These are phyloP conservation scores for Scolanthus callimorphus DNA, from an alignment of 92 coral and sea anemone genomes.

Conservation along the genomic window DNA sequence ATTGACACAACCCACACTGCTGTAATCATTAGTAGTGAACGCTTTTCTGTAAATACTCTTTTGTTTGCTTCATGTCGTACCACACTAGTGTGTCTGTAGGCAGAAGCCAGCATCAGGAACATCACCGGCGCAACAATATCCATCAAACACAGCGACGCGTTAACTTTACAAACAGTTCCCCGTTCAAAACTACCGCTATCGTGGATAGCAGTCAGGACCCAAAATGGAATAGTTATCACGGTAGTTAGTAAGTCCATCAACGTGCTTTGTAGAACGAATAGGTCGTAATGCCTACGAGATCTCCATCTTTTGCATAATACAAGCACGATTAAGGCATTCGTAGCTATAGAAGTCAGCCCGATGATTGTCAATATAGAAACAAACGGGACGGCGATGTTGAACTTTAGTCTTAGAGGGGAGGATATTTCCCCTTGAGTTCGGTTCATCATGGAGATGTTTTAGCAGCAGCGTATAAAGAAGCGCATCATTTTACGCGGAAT, in stretches of 20 bases:
- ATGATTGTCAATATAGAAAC: conserved; percentile 65
- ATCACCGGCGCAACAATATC: conserved; percentile 65
- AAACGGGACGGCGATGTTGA: conserved; percentile 68
- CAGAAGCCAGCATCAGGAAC: conserved; percentile 55
- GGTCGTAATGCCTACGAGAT: conserved; percentile 39
- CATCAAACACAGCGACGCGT: conserved; percentile 58
- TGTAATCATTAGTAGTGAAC: conserved; percentile 35
- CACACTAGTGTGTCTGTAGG: conserved; percentile 57
- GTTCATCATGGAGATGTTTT: too few species aligned
- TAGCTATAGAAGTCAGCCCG: conserved; percentile 68
- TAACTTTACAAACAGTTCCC: conserved; percentile 45
- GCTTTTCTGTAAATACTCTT: conserved; percentile 51
- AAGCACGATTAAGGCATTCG: conserved; percentile 56
- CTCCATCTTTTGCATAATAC: conserved; percentile 58
- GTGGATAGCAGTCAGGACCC: conserved; percentile 73
- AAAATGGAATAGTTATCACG: conserved; percentile 63
- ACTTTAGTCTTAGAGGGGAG: conserved; percentile 36
- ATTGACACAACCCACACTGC: conserved; percentile 46
- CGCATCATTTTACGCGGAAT: conserved; percentile 16
- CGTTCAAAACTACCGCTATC: conserved; percentile 43
- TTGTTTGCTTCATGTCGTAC: conserved; percentile 56
- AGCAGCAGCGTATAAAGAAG: background rate
- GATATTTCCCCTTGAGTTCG: background rate
- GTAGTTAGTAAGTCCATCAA: conserved; percentile 64
- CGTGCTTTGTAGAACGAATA: conserved; percentile 65